These are phyloP conservation scores for Lepidocyrtinus sp. DNA, from an alignment of 2,888 invertebrate species.

Conservation along the genomic window DNA sequence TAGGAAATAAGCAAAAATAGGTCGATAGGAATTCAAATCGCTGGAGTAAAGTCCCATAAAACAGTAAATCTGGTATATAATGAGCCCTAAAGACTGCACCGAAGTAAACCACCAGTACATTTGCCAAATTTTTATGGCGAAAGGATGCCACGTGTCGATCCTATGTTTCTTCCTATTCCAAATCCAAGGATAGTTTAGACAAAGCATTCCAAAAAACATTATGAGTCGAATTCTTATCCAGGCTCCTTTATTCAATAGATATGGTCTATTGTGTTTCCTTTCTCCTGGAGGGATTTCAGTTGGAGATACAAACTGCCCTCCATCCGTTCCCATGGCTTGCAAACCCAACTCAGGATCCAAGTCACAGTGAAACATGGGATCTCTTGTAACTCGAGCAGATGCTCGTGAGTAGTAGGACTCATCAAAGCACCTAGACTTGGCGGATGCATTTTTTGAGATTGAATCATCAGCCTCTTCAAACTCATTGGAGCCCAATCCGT, in stretches of 20 bases:
- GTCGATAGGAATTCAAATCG: conserved; percentile 36
- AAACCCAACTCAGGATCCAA: conserved; percentile 12
- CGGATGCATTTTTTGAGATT: not conserved
- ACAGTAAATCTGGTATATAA: conserved; percentile 33
- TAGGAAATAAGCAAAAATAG: conserved; percentile 43
- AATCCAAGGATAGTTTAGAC: conserved; percentile 33
- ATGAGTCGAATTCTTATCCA: conserved; percentile 25
- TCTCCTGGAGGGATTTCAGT: not conserved
- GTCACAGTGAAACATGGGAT: conserved; percentile 25
- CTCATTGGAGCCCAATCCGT: conserved; percentile 26
- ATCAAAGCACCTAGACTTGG: not conserved
- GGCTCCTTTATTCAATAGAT: conserved; percentile 11
- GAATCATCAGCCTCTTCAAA: not conserved
- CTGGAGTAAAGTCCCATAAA: conserved; percentile 18
- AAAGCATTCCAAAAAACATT: conserved; percentile 24
- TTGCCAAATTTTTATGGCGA: conserved; percentile 19
- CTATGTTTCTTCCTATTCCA: conserved; percentile 42
- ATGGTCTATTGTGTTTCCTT: conserved; percentile 28
- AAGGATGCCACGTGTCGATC: conserved; percentile 38
- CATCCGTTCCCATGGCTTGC: not conserved
- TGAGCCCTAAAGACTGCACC: conserved; percentile 28
- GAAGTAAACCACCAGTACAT: conserved; percentile 30
- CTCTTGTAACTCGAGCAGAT: conserved; percentile 14
- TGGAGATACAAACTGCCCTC: not conserved
- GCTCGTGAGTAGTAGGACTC: not conserved